Evolutionary conservation across 2,888 invertebrate genomes (phyloP), one percentile per base, ranked within the genome.

Genomic region (Cryptus armator): DNA sequence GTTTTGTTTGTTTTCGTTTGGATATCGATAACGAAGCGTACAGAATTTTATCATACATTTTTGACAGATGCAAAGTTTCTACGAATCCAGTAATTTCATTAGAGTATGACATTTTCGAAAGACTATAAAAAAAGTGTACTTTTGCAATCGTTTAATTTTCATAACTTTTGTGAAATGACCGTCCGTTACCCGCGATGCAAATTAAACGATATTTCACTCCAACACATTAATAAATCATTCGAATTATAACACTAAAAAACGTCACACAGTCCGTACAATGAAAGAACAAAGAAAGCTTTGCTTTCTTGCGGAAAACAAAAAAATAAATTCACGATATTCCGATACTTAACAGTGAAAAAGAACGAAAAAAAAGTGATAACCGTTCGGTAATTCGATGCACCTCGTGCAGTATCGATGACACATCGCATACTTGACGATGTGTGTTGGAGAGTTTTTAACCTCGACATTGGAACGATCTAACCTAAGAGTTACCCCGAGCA

Each of bases 381-480:
- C 37, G 37, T 37, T 16, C 37, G 19, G 37, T 19, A 37, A 71
- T 29, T 16, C 29, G 59, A 64, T 62, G 37, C n/a, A 71, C 37
- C 72, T 71, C 75, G 68, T 77, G 53, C 19, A 67, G 62, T 56
- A 16, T 43, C 51, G 32, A 66, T 81, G 75, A 81, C 81, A 76
- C 75, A 53, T 68, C 46, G 66, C 76, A 53, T 68, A 56, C 43
- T 29, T 76, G 66, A 59, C 79, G 71, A 66, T 72, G 66, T 32
- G 32, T 66, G 48, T 46, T 43, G 16, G 32, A 24, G 64, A 37
- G 67, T 16, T 81, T 16, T 81, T 81, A 81, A 81, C 80, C 81
- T 81, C 81, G 81, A 81, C 70, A 75, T 74, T 77, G 62, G 51
- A 7, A 14, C 62, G 37, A 72, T 71, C 74, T 84, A 84, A 84